Evolutionary conservation across 2,797 vertebrate species (phyloP).

Genomic region (Hippoglossus hippoglossus): DNA sequence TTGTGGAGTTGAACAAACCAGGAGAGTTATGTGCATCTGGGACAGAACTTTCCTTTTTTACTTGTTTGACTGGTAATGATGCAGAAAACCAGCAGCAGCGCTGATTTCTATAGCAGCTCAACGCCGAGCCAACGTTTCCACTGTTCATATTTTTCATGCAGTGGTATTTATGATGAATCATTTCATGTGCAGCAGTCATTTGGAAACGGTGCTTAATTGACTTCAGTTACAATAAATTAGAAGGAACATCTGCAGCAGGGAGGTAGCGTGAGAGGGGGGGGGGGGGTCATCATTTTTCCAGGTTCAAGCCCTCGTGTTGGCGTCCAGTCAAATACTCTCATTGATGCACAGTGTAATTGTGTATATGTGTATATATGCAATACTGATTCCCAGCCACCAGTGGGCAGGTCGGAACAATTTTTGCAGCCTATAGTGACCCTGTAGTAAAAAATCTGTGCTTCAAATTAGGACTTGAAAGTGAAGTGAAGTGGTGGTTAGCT

Average conservation of each 20-base stretch:
- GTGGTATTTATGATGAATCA: slow-evolving; percentile 38
- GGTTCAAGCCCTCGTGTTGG: not conserved
- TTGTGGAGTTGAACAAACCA: slow-evolving; percentile 28
- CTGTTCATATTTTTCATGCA: slow-evolving; percentile 29
- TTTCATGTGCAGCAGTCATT: slow-evolving; percentile 23
- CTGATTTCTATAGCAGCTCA: slow-evolving; percentile 21
- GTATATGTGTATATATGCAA: slow-evolving; percentile 33
- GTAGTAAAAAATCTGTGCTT: slow-evolving; percentile 12
- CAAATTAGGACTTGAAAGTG: slow-evolving; percentile 14
- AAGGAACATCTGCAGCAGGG: slow-evolving; percentile 21
- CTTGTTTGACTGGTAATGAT: slow-evolving; percentile 52
- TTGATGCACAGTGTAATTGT: slow-evolving; percentile 16
- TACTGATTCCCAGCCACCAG: slow-evolving; percentile 69
- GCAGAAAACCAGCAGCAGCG: slow-evolving; percentile 44
- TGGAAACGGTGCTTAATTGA: slow-evolving; percentile 35
- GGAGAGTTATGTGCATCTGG: slow-evolving; percentile 44
- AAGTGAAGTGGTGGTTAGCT: slow-evolving; percentile 29
- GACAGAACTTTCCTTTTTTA: slow-evolving; percentile 39
- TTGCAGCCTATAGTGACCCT: slow-evolving; percentile 14
- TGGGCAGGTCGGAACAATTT: slow-evolving; percentile 72
- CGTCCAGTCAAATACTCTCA: not conserved
- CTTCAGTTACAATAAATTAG: slow-evolving; percentile 15
- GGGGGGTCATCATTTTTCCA: not conserved
- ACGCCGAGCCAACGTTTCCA: slow-evolving; percentile 58
- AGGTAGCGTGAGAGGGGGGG: too few relatives aligned